These are phyloP conservation scores for Vespertilio murinus DNA, from an alignment of 2,797 vertebrate genomes.

Conservation along the genomic window DNA sequence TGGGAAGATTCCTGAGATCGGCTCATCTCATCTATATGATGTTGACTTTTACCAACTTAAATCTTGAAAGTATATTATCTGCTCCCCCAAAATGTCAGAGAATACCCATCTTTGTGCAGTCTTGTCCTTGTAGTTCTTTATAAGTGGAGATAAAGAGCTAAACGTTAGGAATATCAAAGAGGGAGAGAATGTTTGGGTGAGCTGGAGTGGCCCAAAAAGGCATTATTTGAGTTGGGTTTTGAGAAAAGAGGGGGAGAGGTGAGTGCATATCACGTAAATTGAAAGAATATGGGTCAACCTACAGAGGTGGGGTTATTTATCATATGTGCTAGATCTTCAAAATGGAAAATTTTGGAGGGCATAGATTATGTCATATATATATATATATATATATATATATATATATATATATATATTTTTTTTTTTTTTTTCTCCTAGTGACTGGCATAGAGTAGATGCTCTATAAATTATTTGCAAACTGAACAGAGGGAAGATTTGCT, in stretches of 20 bases:
- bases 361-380: not conserved
- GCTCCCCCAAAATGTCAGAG: not conserved
- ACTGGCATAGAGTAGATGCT: not conserved
- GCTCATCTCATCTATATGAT: not conserved
- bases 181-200: not conserved
- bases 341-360: not conserved
- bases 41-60: not conserved
- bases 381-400: not conserved
- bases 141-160: not conserved
- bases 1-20: not conserved
- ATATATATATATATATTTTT: not conserved
- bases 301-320: not conserved
- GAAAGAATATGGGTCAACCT: not conserved
- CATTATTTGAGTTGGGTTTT: constrained; percentile 27
- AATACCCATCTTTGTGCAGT: not conserved
- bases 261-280: not conserved
- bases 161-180: not conserved
- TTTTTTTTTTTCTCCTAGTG: not conserved
- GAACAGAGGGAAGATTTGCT: not conserved
- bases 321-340: not conserved
- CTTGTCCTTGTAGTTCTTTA: not conserved
- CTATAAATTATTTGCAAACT: not conserved
- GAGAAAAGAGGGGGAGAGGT: not conserved
- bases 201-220: not conserved
- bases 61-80: not conserved